Conservation (phyloP, 2,888 invertebrate genomes). For the Hyalella azteca region DNA sequence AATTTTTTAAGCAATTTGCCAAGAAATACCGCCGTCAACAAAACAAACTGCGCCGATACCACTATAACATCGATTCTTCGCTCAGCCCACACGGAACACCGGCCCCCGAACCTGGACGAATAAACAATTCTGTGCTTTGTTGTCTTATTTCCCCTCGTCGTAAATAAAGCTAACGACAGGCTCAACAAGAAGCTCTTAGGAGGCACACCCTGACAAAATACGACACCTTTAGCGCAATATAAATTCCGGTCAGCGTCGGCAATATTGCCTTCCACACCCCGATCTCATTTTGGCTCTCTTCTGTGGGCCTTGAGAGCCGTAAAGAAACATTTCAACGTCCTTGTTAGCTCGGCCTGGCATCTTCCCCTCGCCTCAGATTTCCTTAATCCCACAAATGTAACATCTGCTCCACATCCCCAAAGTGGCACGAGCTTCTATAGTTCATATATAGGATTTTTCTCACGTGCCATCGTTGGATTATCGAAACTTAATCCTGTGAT, state of each 20-base stretch:
- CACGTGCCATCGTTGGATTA: too few species aligned
- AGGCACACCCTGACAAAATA: background rate
- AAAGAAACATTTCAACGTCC: constrained; percentile 1
- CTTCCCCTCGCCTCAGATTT: constrained; percentile 9
- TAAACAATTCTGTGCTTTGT: too few species aligned
- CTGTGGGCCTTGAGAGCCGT: constrained; percentile 17
- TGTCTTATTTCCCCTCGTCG: too few species aligned
- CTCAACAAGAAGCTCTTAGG: background rate
- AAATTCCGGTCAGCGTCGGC: constrained; percentile 6
- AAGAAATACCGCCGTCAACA: too few species aligned
- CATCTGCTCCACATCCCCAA: background rate
- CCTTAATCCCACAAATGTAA: background rate
- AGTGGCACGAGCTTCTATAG: background rate
- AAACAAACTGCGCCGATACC: too few species aligned
- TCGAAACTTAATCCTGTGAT: too few species aligned
- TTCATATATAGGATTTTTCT: too few species aligned
- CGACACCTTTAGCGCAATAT: background rate
- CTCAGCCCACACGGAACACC: too few species aligned
- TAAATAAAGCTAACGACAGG: background rate
- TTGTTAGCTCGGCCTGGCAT: constrained; percentile 21
- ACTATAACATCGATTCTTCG: too few species aligned
- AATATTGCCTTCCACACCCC: background rate
- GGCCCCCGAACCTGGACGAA: too few species aligned
- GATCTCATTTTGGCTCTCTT: too few species aligned
- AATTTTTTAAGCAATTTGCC: too few species aligned